Evolutionary conservation across 1,140 invertebrate genomes (phyloP), one percentile per base, ranked within the genome.

Genomic region (Penaeus indicus): DNA sequence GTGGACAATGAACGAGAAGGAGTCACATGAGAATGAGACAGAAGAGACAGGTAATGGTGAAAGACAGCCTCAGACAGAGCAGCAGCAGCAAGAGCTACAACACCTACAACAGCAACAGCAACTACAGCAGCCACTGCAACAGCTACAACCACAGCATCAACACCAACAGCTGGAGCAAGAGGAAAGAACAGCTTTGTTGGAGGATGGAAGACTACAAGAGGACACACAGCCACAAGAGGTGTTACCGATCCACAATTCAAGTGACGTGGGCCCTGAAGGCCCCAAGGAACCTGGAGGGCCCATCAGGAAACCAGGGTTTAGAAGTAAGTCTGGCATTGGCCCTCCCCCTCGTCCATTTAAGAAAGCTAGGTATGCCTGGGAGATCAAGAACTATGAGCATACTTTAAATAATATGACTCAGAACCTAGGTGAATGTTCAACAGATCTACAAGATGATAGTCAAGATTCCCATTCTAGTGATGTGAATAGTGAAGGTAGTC

Each of bases 371-470:
- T 91, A 90, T 82, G 90, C 90, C 11, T 91, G 90, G 90, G 88
- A 91, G 77, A 91, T 91, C 42, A 91, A 91, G 82, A 91, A 91
- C 67, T 91, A 91, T 77, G 90, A 91, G 64, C 87, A 91, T 81
- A 91, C 90, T 42, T 77, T 91, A 38, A 89, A 85, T 19, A 89
- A 89, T 47, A 91, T 91, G 90, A 78, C 84, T 27, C 89, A 90
- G 85, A 86, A 77, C 77, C 32, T 90, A 64, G 79, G 88, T 82
- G 84, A 89, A 61, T 85, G 83, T 62, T 89, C 88, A 38, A 78
- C 83, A 38, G 72, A 84, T 63, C 81, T 79, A 10, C 86, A 83
- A 19, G 80, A 88, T 32, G 81, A 88, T 62, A 75, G 61, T 42
- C 86, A 83, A 78, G 86, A 88, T 80, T 88, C 86, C 27, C 85